phyloP scores from a whole-genome alignment of 2,113 vertebrate species.

The Noctilio leporinus region DNA sequence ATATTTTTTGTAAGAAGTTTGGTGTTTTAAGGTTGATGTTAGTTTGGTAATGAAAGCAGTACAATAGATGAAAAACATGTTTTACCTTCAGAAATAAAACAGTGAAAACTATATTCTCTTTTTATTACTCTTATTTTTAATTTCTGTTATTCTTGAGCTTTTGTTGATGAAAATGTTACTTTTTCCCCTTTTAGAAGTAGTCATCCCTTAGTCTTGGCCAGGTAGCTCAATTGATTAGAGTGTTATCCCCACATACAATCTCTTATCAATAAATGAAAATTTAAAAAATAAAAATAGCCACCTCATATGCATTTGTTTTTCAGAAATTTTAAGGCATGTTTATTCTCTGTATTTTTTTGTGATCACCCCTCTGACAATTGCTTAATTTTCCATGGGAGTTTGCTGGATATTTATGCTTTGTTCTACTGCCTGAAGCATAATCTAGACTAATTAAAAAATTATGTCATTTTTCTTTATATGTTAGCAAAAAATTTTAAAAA shows the following conservation, averaged over 20 bases:
- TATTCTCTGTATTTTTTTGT: constrained; percentile 13
- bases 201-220: too few relatives aligned
- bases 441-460: not conserved
- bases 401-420: not conserved
- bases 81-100: not conserved
- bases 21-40: not conserved
- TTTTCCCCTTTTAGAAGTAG: not conserved
- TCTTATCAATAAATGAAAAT: too few relatives aligned
- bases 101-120: not conserved
- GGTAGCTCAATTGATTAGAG: too few relatives aligned
- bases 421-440: not conserved
- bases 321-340: not conserved
- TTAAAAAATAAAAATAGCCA: not conserved
- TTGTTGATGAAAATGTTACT: not conserved
- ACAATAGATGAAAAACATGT: not conserved
- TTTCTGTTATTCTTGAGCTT: not conserved
- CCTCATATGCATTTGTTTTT: constrained; percentile 22
- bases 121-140: not conserved
- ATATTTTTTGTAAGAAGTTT: not conserved
- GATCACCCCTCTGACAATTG: not conserved
- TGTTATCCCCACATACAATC: too few relatives aligned
- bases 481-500: not conserved
- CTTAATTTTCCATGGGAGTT: not conserved
- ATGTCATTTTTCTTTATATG: not conserved
- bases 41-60: not conserved